Evolutionary conservation across 1,140 invertebrate species (phyloP), one percentile per base, ranked within the genome.

Genomic region (Apis cerana): DNA sequence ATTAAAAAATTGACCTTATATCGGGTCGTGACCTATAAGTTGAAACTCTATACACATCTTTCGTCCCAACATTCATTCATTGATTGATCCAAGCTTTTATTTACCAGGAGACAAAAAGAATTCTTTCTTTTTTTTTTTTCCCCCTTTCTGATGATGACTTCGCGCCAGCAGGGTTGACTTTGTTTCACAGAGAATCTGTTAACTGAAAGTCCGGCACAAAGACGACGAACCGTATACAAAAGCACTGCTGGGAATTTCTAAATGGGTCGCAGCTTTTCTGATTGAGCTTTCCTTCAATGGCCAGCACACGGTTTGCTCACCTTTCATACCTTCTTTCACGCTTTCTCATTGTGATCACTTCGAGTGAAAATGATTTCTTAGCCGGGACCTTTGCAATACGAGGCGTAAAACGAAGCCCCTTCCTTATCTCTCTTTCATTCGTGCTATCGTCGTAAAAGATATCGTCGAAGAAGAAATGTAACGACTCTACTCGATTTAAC

Each of bases 181-280:
- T 65, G 70, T 50, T 21, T 17, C 15, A 50, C 48, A 43, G 58
- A 10, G 54, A 43, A 50, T 17, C n/a, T 13, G 58, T 23, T 56
- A 23, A 10, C 27, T n/a, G 33, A n/a, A 75, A 33, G 61, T 81
- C 33, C 62, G 10, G n/a, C 21, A 52, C 19, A 67, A 75, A 0
- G 43, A 50, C 13, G 61, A 23, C 9, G 27, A 48, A 43, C 21
- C 54, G 1, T 9, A 27, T 21, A 64, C 27, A 62, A 54, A 77
- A 61, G 75, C 58, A 10, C 10, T 27, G 58, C 11, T 13, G 48
- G 17, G 12, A 78, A 52, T 82, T 27, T 54, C 64, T 78, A 82
- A 82, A 78, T 82, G 67, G 80, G 80, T 78, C 80, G 58, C 65
- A 58, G 65, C 75, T 70, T 78, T 82, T 78, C 33, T 69, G 67